Conservation (phyloP, 2,113 vertebrate species). For the Tragelaphus strepsiceros region DNA sequence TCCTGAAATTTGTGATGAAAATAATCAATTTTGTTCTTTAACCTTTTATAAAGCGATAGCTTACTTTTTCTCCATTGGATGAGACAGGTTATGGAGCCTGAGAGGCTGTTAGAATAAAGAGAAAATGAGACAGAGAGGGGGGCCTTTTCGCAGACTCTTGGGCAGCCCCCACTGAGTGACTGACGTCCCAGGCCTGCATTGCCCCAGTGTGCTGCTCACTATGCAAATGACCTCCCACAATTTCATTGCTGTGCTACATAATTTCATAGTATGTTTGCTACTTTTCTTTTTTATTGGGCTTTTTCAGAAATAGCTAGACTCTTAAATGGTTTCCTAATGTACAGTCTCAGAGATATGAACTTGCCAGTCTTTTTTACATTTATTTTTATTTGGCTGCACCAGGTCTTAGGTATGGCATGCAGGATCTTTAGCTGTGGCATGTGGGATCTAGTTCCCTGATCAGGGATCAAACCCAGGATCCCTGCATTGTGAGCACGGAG, state of each 20-base stretch:
- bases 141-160: fast-evolving
- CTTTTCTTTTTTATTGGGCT: not conserved
- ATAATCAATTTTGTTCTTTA: not conserved
- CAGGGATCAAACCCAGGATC: not conserved
- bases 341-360: not conserved
- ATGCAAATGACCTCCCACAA: not conserved
- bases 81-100: not conserved
- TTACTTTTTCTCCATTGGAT: not conserved
- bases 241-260: not conserved
- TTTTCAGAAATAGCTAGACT: not conserved
- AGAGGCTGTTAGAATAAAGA: not conserved
- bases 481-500: not conserved
- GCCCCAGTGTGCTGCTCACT: not conserved
- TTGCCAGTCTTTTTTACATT: not conserved
- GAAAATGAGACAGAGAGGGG: not conserved
- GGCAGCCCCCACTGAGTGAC: not conserved
- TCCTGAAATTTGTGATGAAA: not conserved
- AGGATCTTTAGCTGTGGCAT: not conserved
- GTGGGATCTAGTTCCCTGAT: not conserved
- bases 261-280: not conserved
- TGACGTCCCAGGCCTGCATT: no score
- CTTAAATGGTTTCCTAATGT: not conserved
- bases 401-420: not conserved
- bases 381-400: not conserved
- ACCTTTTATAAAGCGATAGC: not conserved